These are phyloP conservation scores for Moxostoma hubbsi DNA, from an alignment of 2,797 vertebrate genomes.

Conservation along the genomic window DNA sequence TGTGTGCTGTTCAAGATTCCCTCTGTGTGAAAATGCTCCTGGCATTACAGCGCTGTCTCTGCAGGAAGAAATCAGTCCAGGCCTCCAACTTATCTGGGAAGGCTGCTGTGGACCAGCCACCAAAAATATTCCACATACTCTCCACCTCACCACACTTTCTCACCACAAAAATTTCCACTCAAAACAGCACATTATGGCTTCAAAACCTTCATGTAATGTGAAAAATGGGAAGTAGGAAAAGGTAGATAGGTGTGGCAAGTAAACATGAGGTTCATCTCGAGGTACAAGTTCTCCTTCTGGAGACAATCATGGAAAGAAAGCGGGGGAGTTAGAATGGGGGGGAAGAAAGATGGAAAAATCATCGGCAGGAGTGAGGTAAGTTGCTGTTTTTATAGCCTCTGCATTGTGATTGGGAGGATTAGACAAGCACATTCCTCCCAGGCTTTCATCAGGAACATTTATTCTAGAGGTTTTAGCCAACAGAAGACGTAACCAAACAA, in stretches of 20 bases:
- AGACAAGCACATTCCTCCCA: conserved; percentile 5
- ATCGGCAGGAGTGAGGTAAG: conserved; percentile 39
- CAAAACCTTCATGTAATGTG: conserved; percentile 5
- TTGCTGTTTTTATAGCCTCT: conserved; percentile 16
- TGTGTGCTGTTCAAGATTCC: background rate
- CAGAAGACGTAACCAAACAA: background rate
- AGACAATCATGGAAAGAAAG: conserved; percentile 27
- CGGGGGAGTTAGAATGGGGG: background rate
- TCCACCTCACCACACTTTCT: conserved; percentile 1
- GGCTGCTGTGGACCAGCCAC: conserved; percentile 9
- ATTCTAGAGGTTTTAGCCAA: conserved; percentile 10
- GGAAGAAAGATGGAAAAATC: conserved; percentile 27
- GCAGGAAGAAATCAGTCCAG: conserved; percentile 10
- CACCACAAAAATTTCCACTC: background rate
- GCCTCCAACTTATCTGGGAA: conserved; percentile 17
- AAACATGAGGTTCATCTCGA: conserved; percentile 3
- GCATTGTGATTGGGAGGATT: conserved; percentile 6
- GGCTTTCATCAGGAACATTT: background rate
- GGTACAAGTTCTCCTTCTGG: conserved; percentile 3
- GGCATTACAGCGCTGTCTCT: background rate
- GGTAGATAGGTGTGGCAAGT: conserved; percentile 17
- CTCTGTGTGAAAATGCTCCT: background rate
- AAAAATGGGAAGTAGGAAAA: background rate
- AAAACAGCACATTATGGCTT: background rate
- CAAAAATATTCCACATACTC: conserved; percentile 34